Evolutionary conservation across 2,888 invertebrate genomes (phyloP).

Genomic region (Ectemnius cavifrons): DNA sequence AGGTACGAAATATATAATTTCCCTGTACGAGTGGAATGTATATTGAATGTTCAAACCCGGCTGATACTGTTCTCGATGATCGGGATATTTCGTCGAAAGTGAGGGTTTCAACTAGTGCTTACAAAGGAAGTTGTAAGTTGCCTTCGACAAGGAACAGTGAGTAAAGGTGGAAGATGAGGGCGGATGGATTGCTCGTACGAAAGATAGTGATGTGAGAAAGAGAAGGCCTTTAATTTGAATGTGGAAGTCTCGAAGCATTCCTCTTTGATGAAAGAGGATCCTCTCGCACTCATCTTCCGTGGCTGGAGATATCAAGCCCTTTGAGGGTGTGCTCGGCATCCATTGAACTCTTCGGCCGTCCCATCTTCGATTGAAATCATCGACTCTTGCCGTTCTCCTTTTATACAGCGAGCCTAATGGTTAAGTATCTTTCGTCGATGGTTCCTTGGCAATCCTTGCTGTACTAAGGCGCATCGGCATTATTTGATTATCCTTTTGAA

Average conservation of each 20-base stretch:
- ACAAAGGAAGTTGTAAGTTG: not conserved
- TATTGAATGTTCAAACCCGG: no score
- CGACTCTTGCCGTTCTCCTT: not conserved
- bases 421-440: not conserved
- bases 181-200: not conserved
- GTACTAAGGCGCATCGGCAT: not conserved
- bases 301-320: not conserved
- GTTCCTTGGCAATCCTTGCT: not conserved
- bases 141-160: no score
- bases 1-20: no score
- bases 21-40: no score
- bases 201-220: not conserved
- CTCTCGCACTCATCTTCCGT: not conserved
- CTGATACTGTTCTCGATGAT: no score
- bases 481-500: not conserved
- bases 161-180: no score
- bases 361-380: not conserved
- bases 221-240: constrained; percentile 37
- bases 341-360: not conserved
- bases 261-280: constrained; percentile 17
- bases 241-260: constrained; percentile 27
- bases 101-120: not conserved
- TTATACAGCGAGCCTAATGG: not conserved
- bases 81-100: no score
- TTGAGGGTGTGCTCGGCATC: not conserved